A percentile compares a stretch with the other conserved stretches of the same genome.
Evolutionary conservation across 2,888 invertebrate species (phyloP).

Genomic region (Heliconius erato): DNA sequence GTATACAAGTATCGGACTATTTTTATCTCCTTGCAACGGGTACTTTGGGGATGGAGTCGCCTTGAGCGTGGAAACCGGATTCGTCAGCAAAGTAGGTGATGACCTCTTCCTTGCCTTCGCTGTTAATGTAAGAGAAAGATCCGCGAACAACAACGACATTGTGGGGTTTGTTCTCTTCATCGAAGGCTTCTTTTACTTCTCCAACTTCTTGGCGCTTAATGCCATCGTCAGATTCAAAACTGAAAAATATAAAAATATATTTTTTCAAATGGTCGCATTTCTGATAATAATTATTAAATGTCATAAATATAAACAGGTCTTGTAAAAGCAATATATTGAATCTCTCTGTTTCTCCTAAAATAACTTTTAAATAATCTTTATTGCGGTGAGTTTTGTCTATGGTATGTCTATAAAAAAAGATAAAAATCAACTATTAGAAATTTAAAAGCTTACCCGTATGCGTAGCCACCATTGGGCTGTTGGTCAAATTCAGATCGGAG

Average conservation of each 20-base stretch:
- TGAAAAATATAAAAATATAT: conserved; percentile 54
- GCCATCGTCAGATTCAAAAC: conserved; percentile 85
- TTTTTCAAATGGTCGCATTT: neutral
- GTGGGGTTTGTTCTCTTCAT: conserved; percentile 86
- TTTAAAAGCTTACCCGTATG: conserved; percentile 60
- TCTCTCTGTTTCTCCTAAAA: neutral
- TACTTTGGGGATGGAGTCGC: conserved; percentile 86
- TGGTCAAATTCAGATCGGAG: conserved; percentile 63
- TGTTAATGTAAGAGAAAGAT: conserved; percentile 83
- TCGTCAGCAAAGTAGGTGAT: conserved; percentile 87
- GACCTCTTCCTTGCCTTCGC: conserved; percentile 83
- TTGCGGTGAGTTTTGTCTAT: neutral
- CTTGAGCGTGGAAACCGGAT: conserved; percentile 87
- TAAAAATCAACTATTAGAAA: neutral
- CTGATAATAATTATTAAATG: too few relatives aligned
- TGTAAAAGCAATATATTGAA: neutral
- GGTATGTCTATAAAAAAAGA: neutral
- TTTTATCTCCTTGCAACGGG: conserved; percentile 42
- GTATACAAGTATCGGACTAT: neutral
- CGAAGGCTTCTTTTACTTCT: conserved; percentile 68
- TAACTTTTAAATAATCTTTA: neutral
- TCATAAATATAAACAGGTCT: neutral
- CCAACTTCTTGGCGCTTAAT: conserved; percentile 84
- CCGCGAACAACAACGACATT: conserved; percentile 86
- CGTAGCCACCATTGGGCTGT: conserved; percentile 67